Evolutionary conservation across 2,113 vertebrate genomes (phyloP), one percentile per base, ranked within the genome.

Genomic region (Thamnaconus septentrionalis): DNA sequence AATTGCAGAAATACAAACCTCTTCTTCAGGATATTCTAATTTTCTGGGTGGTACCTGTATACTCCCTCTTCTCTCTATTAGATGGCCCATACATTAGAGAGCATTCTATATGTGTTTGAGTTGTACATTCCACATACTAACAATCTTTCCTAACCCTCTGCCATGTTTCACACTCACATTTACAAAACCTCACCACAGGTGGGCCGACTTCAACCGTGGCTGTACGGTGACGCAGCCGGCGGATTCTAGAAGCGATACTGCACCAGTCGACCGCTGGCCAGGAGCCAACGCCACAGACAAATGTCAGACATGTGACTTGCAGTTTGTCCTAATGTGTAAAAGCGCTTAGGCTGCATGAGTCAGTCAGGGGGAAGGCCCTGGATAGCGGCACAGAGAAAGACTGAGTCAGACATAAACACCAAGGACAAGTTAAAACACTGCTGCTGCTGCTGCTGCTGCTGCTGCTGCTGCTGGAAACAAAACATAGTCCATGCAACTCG

Each of bases 291-390:
- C 46, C 62, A 51, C 57, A 66, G 8, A 61, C 45, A 75, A 74
- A 75, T 61, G 56, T 69, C 60, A 62, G 79, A 69, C 85, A 73
- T 66, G 76, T 81, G 85, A 87, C 83, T 73, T 60, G 57, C 59
- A 3, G 55, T 51, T 73, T 66, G 76, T 75, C 79, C 61, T 53
- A 64, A 44, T 56, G 59, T 64, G 69, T 50, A 63, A 82, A 84
- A 70, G 7, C 0, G 71, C 81, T 76, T 80, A 76, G 70, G 56
- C 64, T 50, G 79, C 69, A 67, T 56, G 71, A 73, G 61, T n/a
- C 39, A 73, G 61, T n/a, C 39, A 56, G 51, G 5, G 56, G 60
- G 75, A 66, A 59, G 57, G 39, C 51, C 63, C 61, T 61, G 53
- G 73, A 79, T 44, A 8, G 53, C 53, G 57, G 61, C 54, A 61